A percentile compares a stretch with the other conserved stretches of the same genome.
Evolutionary conservation across 1,140 invertebrate genomes (phyloP).

Genomic region (Brachionus koreanus): DNA sequence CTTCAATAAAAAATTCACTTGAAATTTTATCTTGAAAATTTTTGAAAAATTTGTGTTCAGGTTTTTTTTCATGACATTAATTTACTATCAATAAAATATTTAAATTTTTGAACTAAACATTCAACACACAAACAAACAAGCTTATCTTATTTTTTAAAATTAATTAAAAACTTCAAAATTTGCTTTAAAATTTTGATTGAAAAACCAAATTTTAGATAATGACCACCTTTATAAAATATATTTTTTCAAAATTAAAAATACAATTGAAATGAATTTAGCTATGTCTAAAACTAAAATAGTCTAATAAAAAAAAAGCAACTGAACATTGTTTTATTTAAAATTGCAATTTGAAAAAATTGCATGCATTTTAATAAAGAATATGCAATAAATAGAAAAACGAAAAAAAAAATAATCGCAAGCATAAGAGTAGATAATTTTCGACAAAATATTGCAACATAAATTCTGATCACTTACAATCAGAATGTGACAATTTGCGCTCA

Average conservation of each 20-base stretch:
- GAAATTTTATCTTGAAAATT: neutral
- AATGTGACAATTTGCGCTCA: neutral
- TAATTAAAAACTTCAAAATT: neutral
- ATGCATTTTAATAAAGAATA: neutral
- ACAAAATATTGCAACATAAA: constrained; percentile 10
- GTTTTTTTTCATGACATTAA: neutral
- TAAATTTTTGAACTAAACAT: neutral
- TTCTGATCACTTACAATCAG: neutral
- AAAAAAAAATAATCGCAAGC: neutral
- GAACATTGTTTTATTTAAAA: neutral
- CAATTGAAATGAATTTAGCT: no score
- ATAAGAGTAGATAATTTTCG: neutral
- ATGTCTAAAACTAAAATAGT: no score
- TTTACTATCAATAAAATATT: neutral
- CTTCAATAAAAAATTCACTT: neutral
- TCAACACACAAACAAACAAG: neutral
- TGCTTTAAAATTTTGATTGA: no score
- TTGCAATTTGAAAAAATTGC: neutral
- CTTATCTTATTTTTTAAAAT: neutral
- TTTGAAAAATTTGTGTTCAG: no score
- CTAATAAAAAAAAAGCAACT: neutral
- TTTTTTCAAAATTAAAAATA: no score
- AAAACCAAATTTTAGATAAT: no score
- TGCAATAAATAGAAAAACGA: neutral
- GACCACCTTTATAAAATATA: no score